phyloP scores from a whole-genome alignment of 2,797 vertebrate species.

The Amblyraja radiata region DNA sequence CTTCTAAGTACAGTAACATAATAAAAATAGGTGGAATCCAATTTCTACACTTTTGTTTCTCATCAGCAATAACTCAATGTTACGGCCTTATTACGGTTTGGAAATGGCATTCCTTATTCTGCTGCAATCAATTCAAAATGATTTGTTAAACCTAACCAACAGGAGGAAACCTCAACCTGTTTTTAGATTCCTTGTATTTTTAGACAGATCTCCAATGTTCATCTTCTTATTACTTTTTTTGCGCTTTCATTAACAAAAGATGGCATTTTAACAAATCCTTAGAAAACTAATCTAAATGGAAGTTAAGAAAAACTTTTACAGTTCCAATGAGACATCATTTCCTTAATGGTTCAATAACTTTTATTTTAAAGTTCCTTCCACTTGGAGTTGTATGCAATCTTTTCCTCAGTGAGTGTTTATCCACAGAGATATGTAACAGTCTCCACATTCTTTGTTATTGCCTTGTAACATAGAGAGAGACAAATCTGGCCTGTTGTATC shows the following conservation, averaged over 20 bases:
- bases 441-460: no score
- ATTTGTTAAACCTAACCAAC: not conserved
- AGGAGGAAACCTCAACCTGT: not conserved
- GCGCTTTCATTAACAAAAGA: no score
- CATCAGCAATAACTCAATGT: not conserved
- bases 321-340: not conserved
- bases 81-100: not conserved
- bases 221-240: not conserved
- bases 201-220: not conserved
- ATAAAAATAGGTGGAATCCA: no score
- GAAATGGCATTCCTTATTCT: not conserved
- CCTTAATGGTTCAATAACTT: not conserved
- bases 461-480: no score
- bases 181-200: not conserved
- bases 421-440: no score
- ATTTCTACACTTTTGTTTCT: not conserved
- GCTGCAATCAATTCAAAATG: not conserved
- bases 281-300: not conserved
- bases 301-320: not conserved
- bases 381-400: not conserved
- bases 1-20: no score
- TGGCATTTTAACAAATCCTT: not conserved
- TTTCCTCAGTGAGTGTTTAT: no score
- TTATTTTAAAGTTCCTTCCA: not conserved
- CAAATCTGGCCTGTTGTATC: no score